Percentiles rank a stretch among this genome's conserved stretches.
phyloP scores from a whole-genome alignment of 2,888 invertebrate species.

The Mimas tiliae region DNA sequence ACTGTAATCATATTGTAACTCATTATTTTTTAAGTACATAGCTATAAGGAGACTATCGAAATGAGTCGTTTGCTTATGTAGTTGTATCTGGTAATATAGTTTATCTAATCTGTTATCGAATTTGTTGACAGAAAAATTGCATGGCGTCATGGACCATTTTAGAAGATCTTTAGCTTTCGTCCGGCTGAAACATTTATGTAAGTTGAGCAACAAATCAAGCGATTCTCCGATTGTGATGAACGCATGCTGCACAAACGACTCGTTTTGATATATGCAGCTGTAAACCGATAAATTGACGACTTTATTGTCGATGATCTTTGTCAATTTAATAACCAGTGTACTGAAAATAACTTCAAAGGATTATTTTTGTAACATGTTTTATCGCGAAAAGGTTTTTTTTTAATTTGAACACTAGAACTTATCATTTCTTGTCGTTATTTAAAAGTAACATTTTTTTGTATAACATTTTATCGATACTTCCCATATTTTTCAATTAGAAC shows the following conservation, averaged over 20 bases:
- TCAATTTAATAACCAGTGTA: constrained; percentile 9
- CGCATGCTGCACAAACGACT: not conserved
- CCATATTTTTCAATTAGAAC: not conserved
- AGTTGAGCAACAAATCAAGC: no score
- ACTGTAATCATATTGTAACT: constrained; percentile 9
- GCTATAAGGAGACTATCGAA: not conserved
- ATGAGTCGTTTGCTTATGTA: not conserved
- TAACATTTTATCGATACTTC: not conserved
- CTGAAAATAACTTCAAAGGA: not conserved
- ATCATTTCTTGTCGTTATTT: no score
- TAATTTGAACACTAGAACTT: not conserved
- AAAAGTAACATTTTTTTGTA: not conserved
- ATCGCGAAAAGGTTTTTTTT: not conserved
- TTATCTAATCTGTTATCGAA: no score
- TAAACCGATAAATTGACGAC: not conserved
- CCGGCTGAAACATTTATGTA: no score
- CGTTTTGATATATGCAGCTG: not conserved
- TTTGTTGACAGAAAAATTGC: no score
- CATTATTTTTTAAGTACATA: constrained; percentile 19
- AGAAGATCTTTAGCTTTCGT: no score
- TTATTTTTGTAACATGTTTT: constrained; percentile 5
- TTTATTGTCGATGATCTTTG: not conserved
- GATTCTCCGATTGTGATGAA: no score
- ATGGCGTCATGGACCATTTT: no score
- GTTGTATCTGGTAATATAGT: not conserved